phyloP scores from a whole-genome alignment of 2,113 vertebrate species.

The Euleptes europaea region DNA sequence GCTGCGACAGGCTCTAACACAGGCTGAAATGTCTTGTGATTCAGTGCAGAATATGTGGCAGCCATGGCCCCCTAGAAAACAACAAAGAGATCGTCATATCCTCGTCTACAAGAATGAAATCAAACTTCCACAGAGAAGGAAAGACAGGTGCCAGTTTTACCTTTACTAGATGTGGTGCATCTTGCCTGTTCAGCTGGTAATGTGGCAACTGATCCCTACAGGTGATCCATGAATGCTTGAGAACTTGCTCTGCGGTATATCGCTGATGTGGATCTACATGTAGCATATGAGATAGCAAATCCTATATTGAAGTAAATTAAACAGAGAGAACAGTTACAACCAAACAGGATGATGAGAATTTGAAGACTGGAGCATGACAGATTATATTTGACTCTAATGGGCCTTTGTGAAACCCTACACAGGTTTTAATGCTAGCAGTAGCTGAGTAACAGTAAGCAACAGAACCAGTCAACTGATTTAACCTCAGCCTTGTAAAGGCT shows the following conservation, averaged over 20 bases:
- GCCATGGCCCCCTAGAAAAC: conserved; percentile 88
- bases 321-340: background rate
- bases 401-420: background rate
- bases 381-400: too few species aligned
- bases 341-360: background rate
- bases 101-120: too few species aligned
- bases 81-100: background rate
- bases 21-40: conserved; percentile 92
- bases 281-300: conserved; percentile 95
- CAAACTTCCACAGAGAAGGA: background rate
- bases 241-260: conserved; percentile 92
- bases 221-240: conserved; percentile 95
- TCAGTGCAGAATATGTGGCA: conserved; percentile 91
- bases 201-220: conserved; percentile 89
- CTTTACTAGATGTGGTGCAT: conserved; percentile 89
- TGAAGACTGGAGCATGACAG: background rate
- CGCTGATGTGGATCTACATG: conserved; percentile 96
- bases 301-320: conserved; percentile 72
- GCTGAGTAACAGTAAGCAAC: conserved; percentile 20
- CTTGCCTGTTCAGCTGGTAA: conserved; percentile 90
- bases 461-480: background rate
- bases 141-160: conserved; percentile 67
- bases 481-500: background rate
- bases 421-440: background rate
- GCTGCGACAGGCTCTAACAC: conserved; percentile 95